Conservation (phyloP, 2,797 vertebrate genomes). For the Girardinus metallicus region DNA sequence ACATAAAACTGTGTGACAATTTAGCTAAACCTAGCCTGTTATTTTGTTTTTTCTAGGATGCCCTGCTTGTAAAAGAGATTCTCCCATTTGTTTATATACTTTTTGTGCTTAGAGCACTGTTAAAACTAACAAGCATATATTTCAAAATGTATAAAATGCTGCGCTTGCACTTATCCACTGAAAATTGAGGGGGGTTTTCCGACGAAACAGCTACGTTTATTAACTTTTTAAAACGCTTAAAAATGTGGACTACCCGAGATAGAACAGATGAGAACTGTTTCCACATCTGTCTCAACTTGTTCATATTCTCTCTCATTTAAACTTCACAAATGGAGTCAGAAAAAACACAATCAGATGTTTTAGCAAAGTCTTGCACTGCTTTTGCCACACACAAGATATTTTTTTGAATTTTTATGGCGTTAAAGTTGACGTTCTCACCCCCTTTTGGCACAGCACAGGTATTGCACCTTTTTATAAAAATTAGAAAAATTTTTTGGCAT, state of each 20-base stretch:
- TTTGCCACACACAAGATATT: not conserved
- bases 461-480: not conserved
- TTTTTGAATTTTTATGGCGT: not conserved
- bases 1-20: not conserved
- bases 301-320: not conserved
- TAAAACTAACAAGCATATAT: not conserved
- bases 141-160: not conserved
- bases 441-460: not conserved
- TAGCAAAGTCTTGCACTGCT: not conserved
- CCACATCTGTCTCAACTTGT: not conserved
- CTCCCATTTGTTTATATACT: not conserved
- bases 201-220: not conserved
- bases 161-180: not conserved
- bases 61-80: not conserved
- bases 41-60: not conserved
- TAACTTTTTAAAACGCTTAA: not conserved
- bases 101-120: not conserved
- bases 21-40: not conserved
- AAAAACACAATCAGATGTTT: not conserved
- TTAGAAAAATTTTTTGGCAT: not conserved
- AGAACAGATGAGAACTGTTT: not conserved
- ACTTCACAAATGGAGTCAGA: not conserved
- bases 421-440: not conserved
- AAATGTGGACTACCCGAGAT: not conserved
- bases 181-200: not conserved